Evolutionary conservation across 2,797 vertebrate species (phyloP).

Genomic region (Serranus cabrilla): DNA sequence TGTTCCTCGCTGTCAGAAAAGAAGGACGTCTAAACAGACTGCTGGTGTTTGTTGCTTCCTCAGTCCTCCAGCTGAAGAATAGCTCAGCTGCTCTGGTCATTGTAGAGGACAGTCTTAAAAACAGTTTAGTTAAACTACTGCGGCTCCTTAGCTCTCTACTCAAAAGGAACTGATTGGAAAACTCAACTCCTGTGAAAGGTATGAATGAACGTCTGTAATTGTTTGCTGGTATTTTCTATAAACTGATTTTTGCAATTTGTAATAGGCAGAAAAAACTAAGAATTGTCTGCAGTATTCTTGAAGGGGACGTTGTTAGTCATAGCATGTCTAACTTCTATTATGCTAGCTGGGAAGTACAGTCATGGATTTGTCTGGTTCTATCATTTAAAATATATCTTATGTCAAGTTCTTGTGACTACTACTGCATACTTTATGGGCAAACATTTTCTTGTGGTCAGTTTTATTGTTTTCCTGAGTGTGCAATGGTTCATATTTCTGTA

Average conservation of each 20-base stretch:
- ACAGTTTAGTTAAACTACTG: neutral
- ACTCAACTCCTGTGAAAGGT: conserved; percentile 34
- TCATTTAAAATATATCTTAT: neutral
- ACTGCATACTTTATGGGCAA: neutral
- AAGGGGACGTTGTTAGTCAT: neutral
- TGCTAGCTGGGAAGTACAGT: neutral
- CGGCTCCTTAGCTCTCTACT: neutral
- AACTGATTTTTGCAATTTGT: neutral
- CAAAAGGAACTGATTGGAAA: conserved; percentile 15
- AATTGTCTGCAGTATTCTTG: neutral
- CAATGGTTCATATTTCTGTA: neutral
- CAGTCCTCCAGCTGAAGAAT: conserved; percentile 21
- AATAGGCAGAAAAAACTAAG: neutral
- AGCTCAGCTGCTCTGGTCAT: neutral
- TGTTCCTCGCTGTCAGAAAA: conserved; percentile 58
- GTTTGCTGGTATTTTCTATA: neutral
- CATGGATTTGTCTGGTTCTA: neutral
- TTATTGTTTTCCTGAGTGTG: neutral
- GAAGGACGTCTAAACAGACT: conserved; percentile 38
- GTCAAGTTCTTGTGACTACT: neutral
- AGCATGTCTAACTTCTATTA: neutral
- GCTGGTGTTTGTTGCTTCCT: conserved; percentile 45
- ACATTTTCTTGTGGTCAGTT: neutral
- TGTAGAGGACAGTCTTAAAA: neutral
- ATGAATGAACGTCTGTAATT: conserved; percentile 7